Evolutionary conservation across 2,113 vertebrate genomes (phyloP).

Genomic region (Lathamus discolor): DNA sequence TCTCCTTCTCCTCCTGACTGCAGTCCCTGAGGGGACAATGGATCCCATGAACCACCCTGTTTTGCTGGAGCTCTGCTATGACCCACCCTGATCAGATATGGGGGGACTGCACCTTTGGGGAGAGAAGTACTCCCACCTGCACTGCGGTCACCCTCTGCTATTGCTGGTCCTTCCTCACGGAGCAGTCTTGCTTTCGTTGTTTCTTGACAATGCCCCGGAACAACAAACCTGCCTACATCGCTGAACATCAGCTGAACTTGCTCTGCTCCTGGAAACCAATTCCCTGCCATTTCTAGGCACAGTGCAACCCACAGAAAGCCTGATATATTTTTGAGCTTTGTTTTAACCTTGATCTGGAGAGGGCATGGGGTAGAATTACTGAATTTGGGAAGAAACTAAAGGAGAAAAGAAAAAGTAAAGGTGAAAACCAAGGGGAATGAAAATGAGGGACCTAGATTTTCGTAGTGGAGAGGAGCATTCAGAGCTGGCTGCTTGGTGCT

Average conservation of each 20-base stretch:
- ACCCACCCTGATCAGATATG: background rate
- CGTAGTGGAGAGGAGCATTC: background rate
- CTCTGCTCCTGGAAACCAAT: background rate
- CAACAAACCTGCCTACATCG: background rate
- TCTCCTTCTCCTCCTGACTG: background rate
- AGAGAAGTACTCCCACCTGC: background rate
- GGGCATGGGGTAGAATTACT: background rate
- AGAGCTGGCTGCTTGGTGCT: background rate
- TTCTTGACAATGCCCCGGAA: background rate
- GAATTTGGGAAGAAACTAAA: background rate
- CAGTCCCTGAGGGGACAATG: background rate
- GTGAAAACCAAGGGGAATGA: background rate
- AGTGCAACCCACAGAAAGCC: background rate
- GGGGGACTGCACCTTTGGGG: background rate
- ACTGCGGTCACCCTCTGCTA: background rate
- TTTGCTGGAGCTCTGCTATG: background rate
- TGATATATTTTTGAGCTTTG: background rate
- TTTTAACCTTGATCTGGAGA: background rate
- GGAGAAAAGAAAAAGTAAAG: background rate
- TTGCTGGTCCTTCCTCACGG: accelerated
- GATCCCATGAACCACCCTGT: too few relatives aligned
- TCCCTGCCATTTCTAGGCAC: background rate
- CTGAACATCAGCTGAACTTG: background rate
- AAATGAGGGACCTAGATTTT: background rate
- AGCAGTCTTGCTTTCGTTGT: background rate